A percentile compares a stretch with the other conserved stretches of the same genome.
Evolutionary conservation across 2,888 invertebrate genomes (phyloP).

Genomic region (Ochlodes sylvanus): DNA sequence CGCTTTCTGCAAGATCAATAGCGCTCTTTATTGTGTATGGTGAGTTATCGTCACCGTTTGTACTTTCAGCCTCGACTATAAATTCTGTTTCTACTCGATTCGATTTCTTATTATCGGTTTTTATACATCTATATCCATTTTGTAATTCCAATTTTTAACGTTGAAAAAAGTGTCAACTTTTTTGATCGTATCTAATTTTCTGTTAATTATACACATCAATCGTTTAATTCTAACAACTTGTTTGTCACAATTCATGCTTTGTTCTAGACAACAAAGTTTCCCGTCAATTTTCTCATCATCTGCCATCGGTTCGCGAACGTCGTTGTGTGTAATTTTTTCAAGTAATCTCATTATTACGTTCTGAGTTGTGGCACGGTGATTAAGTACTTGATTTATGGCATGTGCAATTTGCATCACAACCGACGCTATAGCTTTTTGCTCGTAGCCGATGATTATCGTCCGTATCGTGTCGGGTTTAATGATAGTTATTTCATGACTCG

Average conservation of each 20-base stretch:
- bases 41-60: constrained; percentile 77
- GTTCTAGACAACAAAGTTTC: constrained; percentile 55
- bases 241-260: constrained; percentile 12
- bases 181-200: background rate
- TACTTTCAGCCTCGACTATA: constrained; percentile 70
- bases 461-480: constrained; percentile 83
- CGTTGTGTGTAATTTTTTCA: constrained; percentile 72
- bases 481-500: constrained; percentile 83
- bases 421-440: constrained; percentile 80
- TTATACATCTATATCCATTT: constrained; percentile 66
- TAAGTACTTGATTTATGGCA: constrained; percentile 82
- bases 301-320: constrained; percentile 54
- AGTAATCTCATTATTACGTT: constrained; percentile 81
- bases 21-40: constrained; percentile 78
- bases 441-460: constrained; percentile 80
- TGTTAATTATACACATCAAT: background rate
- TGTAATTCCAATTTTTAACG: constrained; percentile 46
- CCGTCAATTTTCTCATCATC: constrained; percentile 59
- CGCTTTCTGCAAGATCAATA: constrained; percentile 82
- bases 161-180: background rate
- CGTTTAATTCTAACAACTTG: background rate
- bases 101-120: constrained; percentile 76
- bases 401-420: constrained; percentile 81
- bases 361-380: constrained; percentile 73
- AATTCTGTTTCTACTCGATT: constrained; percentile 65